phyloP scores from a whole-genome alignment of 1,140 invertebrate genomes.

The Temnothorax longispinosus region DNA sequence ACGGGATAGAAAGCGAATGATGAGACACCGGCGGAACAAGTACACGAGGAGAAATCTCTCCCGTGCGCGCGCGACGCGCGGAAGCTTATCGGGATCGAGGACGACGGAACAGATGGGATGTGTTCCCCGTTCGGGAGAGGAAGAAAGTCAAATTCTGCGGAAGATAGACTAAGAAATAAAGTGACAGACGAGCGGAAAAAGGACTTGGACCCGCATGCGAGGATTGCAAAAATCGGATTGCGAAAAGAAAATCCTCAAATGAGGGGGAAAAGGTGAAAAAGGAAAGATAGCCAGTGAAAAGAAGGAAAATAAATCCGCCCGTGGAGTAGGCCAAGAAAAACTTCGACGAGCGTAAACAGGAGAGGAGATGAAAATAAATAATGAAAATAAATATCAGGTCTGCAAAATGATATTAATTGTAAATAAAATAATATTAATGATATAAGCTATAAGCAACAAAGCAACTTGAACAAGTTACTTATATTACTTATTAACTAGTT shows the following conservation, averaged over 20 bases:
- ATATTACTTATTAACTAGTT: neutral
- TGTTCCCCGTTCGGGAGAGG: neutral
- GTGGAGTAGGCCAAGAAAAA: neutral
- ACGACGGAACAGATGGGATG: constrained; percentile 18
- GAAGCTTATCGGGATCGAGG: constrained; percentile 42
- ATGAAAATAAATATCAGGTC: neutral
- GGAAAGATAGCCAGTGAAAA: neutral
- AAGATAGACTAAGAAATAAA: constrained; percentile 35
- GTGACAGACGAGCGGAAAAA: constrained; percentile 26
- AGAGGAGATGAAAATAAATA: neutral
- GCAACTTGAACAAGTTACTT: neutral
- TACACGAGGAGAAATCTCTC: constrained; percentile 30
- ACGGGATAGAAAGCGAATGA: constrained; percentile 42
- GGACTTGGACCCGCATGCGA: constrained; percentile 3
- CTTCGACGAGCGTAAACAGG: neutral
- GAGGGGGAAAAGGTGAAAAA: neutral
- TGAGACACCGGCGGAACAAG: constrained; percentile 29
- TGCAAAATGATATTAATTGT: neutral
- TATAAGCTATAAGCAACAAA: neutral
- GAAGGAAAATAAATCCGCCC: neutral
- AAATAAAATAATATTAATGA: neutral
- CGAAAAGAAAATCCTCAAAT: constrained; percentile 17
- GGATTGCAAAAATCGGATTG: constrained; percentile 37
- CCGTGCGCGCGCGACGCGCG: neutral
- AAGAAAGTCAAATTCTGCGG: constrained; percentile 48